Base-by-base conservation (phyloP, 2,888 invertebrate genomes). In the Chirona hameri region DNA sequence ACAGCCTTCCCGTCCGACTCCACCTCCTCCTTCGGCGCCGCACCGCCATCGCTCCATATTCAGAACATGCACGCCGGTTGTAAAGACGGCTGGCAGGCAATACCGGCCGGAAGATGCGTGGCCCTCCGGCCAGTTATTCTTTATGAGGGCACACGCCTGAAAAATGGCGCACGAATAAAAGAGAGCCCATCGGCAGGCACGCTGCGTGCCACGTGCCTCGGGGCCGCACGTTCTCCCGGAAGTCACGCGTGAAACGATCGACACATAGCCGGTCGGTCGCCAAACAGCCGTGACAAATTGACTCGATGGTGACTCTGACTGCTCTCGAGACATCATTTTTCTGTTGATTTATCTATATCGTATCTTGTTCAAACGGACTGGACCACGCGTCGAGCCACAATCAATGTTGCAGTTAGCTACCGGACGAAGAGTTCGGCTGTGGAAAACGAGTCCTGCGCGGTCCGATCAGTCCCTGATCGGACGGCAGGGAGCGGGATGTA, bases 71-170 rank as follows among this genome's bases (percentile, higher is more conserved):
- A 27, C 72, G 29, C 31, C 72, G 0, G 72, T 18, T 29, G 72
- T 31, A 72, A 72, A 72, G 72, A 72, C 29, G 72, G 72, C 72
- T 72, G 72, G 72, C 72, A 72, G 72, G 72, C 72, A 72, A 72
- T 72, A 72, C 72, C 12, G 4, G 18, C 72, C 72, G 72, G 72
- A 31, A 29, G 72, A 31, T 72, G 72, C 15, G 72, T 72, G 72
- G 31, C 15, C 31, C 5, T 14, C 0, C 72, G 72, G 72, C 72
- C 72, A 72, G 72, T 31, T 72, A 72, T 72, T 72, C 72, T 72
- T 72, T 72, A 72, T 72, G 72, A 72, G 72, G 18, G 72, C 29
- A 31, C 72, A 15, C 72, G 72, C 31, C 7, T 72, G 72, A 72
- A 31, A 72, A 72, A 72, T 72, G 72, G 72, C 72, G 72, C 18